phyloP scores from a whole-genome alignment of 2,113 vertebrate genomes.

The Chlorodrepanis virens region DNA sequence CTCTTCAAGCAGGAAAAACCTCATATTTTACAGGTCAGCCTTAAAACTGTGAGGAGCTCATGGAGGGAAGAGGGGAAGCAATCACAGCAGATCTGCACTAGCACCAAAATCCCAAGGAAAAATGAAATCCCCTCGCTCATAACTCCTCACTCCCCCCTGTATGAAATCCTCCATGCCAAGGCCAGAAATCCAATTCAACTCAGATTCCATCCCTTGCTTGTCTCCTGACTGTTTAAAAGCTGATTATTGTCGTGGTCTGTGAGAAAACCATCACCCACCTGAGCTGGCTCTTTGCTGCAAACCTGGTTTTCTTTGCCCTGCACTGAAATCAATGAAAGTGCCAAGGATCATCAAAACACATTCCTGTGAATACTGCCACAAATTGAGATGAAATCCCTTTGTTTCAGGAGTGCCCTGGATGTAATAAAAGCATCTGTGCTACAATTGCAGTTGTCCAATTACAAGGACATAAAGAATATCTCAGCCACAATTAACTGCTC shows the following conservation, averaged over 20 bases:
- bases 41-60: not conserved
- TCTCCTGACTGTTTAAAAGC: slow-evolving; percentile 14
- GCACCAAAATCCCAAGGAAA: not conserved
- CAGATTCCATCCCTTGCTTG: not conserved
- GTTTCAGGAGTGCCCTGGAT: not conserved
- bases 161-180: not conserved
- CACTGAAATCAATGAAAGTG: not conserved
- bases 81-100: not conserved
- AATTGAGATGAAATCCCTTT: not conserved
- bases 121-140: not conserved
- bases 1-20: not conserved
- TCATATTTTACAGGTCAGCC: not conserved
- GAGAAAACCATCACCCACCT: not conserved
- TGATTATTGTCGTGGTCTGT: not conserved
- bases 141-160: not conserved
- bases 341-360: not conserved
- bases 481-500: not conserved
- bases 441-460: not conserved
- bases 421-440: not conserved
- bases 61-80: not conserved
- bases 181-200: not conserved
- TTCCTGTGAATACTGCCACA: not conserved
- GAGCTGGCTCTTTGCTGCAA: not conserved
- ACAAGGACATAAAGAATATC: not conserved
- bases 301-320: not conserved